Evolutionary conservation across 2,888 invertebrate genomes (phyloP).

Genomic region (Lasioglossum oenotherae): DNA sequence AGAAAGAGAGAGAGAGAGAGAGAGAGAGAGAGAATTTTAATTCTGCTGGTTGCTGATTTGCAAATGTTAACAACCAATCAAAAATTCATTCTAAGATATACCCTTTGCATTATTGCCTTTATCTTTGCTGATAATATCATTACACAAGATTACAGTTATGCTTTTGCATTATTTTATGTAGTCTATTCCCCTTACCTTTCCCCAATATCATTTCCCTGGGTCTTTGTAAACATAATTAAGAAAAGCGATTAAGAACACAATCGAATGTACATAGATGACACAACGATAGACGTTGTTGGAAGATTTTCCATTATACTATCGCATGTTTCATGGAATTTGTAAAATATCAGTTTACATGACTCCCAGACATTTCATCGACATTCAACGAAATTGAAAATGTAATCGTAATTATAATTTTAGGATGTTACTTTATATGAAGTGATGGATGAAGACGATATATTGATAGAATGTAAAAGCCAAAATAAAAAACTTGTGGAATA

Average conservation of each 20-base stretch:
- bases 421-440: conserved; percentile 95
- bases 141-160: neutral
- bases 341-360: neutral
- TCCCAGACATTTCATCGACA: no score
- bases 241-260: neutral
- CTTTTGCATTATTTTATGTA: neutral
- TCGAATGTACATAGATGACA: neutral
- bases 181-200: neutral
- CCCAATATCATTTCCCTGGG: neutral
- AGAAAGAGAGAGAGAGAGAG: neutral
- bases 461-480: conserved; percentile 97
- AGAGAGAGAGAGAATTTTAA: neutral
- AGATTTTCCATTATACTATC: neutral
- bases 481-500: conserved; percentile 96
- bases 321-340: neutral
- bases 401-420: conserved; percentile 85
- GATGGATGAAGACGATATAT: conserved; percentile 97
- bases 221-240: neutral
- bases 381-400: neutral
- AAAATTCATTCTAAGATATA: neutral
- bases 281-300: neutral
- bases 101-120: neutral
- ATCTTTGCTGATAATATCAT: neutral
- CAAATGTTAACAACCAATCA: neutral
- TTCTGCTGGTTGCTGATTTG: neutral